Evolutionary conservation across 2,113 vertebrate species (phyloP), one percentile per base, ranked within the genome.

Genomic region (Trachemys scripta): DNA sequence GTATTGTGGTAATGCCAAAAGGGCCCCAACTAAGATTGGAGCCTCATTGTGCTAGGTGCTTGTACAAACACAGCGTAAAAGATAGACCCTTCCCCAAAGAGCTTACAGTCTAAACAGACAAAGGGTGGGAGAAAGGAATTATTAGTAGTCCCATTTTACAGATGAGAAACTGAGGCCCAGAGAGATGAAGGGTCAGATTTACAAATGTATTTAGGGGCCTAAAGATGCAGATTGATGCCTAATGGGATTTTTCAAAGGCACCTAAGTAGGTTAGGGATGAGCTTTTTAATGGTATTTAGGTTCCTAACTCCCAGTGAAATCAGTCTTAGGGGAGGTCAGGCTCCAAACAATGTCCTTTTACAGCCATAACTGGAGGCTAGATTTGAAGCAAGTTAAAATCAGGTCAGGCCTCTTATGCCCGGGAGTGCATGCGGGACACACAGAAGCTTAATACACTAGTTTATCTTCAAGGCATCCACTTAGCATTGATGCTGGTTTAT

Each of bases 401-500:
- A 82, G 45, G 92, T 59, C n/a, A n/a, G 5, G n/a, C 31, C 14
- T 80, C 57, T 79, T 75, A 54, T 4, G 84, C 2, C 50, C n/a
- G 3, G 42, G 84, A 17, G 65, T 72, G 62, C 65, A 22, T 72
- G 38, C 10, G 65, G 65, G 10, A 38, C 65, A 59, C 69, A 94
- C 85, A 88, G 80, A 51, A 92, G 50, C 54, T 93, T 57, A 85
- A 50, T 47, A 53, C 10, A 62, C 35, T 27, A 80, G 75, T 10
- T 0, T 0, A 6, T n/a, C 53, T 65, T 90, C 57, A 47, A 84
- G 7, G 19, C 11, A 54, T 12, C 45, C 59, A 0, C 51, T 25
- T 31, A 27, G 16, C 72, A 53, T 54, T 79, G 19, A 84, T 31
- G 50, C 54, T 53, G 72, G 6, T 2, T 92, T 91, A 13, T 84